Evolutionary conservation across 2,113 vertebrate genomes (phyloP).

Genomic region (Chlamydotis undulata): DNA sequence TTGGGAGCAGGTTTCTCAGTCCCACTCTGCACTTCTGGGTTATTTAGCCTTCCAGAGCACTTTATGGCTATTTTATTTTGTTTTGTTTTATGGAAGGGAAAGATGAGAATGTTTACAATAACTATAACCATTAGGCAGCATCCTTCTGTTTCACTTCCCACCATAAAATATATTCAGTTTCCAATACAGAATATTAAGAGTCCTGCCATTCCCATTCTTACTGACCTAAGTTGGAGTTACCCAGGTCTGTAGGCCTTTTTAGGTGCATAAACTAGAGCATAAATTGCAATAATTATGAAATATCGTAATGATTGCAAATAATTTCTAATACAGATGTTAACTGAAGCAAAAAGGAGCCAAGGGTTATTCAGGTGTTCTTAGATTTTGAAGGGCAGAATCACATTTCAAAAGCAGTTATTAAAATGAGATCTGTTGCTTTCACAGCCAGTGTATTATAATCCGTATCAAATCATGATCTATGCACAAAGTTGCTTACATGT

Average conservation of each 20-base stretch:
- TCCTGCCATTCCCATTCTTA: not conserved
- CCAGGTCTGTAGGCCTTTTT: not conserved
- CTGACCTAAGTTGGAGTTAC: not conserved
- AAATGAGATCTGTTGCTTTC: not conserved
- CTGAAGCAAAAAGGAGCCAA: not conserved
- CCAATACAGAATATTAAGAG: not conserved
- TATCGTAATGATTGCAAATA: not conserved
- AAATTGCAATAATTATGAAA: not conserved
- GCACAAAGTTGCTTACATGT: not conserved
- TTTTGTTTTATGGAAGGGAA: slow-evolving; percentile 17
- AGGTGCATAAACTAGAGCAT: not conserved
- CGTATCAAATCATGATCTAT: not conserved
- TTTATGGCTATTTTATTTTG: slow-evolving; percentile 52
- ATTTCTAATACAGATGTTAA: not conserved
- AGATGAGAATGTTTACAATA: slow-evolving; percentile 15
- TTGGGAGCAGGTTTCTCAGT: slow-evolving; percentile 42
- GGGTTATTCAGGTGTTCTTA: not conserved
- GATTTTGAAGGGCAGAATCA: not conserved
- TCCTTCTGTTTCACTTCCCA: not conserved
- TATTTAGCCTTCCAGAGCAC: slow-evolving; percentile 46
- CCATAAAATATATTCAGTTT: not conserved
- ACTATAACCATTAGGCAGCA: not conserved
- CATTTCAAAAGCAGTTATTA: not conserved
- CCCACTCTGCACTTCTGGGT: slow-evolving; percentile 35
- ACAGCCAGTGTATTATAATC: not conserved